These are phyloP conservation scores for Paracentrotus lividus DNA, from an alignment of 53 echinoderm and acorn worm genomes.

Conservation along the genomic window DNA sequence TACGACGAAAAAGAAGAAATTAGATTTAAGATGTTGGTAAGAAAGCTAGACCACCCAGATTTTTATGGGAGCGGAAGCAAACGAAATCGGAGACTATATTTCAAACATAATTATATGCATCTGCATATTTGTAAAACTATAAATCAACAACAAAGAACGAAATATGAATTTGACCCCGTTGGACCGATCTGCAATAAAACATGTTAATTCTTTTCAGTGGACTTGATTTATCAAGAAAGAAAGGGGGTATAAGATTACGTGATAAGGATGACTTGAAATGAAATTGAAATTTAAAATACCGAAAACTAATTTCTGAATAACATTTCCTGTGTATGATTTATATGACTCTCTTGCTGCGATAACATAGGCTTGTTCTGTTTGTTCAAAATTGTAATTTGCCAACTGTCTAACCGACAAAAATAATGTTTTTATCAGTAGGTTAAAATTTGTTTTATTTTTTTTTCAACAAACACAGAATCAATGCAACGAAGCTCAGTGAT, in stretches of 20 bases:
- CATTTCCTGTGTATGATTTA: constrained; percentile 53
- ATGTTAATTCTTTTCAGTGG: constrained; percentile 43
- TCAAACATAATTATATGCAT: constrained; percentile 61
- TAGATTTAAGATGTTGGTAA: neutral
- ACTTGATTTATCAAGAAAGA: constrained; percentile 39
- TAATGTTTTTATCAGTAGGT: too few species aligned
- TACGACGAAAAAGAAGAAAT: neutral
- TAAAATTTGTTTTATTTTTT: too few species aligned
- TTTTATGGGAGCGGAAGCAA: constrained; percentile 48
- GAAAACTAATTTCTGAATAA: constrained; percentile 5
- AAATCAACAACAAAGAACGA: constrained; percentile 44
- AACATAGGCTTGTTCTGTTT: neutral
- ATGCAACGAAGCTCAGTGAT: too few species aligned
- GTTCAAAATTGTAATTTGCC: neutral
- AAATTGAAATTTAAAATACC: constrained; percentile 39
- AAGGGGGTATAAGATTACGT: neutral
- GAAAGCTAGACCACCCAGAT: constrained; percentile 60
- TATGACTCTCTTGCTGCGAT: neutral
- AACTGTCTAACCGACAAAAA: too few species aligned
- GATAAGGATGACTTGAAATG: constrained; percentile 15
- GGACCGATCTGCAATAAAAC: constrained; percentile 48
- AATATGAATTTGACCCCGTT: constrained; percentile 56
- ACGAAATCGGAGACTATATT: constrained; percentile 49
- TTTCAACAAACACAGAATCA: too few species aligned
- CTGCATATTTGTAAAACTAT: constrained; percentile 57